Evolutionary conservation across 2,797 vertebrate genomes (phyloP), one percentile per base, ranked within the genome.

Genomic region (Galaxias olidus): DNA sequence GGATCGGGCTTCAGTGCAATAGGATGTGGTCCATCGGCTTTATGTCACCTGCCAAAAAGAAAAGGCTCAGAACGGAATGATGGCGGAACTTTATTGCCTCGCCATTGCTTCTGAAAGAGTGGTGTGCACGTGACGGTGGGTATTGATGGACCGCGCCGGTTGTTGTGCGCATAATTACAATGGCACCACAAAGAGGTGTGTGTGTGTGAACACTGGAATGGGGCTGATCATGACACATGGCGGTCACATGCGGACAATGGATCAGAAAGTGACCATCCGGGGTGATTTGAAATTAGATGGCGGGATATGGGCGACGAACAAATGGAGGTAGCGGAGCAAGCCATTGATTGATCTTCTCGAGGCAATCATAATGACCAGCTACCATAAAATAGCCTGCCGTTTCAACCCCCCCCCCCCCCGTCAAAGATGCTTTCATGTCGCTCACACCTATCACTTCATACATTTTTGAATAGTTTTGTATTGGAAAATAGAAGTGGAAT

Each of bases 291-390:
- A 61, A 85, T 80, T 71, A 86, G 84, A 85, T 84, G 77, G 30
- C 30, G 76, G 81, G 77, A 80, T 77, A 65, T 72, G 66, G 80
- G 65, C 58, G 50, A 75, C 54, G 63, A 62, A 57, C 58, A 69
- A 54, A 65, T 61, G 73, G 75, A 14, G 66, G 79, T 57, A 48
- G 59, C 4, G 71, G 61, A 6, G 48, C 59, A 10, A 67, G 59
- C 41, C 55, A 7, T 73, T 78, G 82, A 87, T 85, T 85, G 83
- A 85, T 84, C 74, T 79, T 74, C 86, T 83, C 78, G 75, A 80
- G 61, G 80, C 84, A 87, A 87, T 89, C 83, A 85, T 3, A 50
- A 65, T 50, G 73, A 75, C 79, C 78, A 77, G 74, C 66, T 11
- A 78, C 82, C 81, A 83, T 80, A 84, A 86, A 88, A 86, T 79